A percentile compares a stretch with the other conserved stretches of the same genome.
Evolutionary conservation across 2,113 vertebrate species (phyloP).

Genomic region (Perca fluviatilis): DNA sequence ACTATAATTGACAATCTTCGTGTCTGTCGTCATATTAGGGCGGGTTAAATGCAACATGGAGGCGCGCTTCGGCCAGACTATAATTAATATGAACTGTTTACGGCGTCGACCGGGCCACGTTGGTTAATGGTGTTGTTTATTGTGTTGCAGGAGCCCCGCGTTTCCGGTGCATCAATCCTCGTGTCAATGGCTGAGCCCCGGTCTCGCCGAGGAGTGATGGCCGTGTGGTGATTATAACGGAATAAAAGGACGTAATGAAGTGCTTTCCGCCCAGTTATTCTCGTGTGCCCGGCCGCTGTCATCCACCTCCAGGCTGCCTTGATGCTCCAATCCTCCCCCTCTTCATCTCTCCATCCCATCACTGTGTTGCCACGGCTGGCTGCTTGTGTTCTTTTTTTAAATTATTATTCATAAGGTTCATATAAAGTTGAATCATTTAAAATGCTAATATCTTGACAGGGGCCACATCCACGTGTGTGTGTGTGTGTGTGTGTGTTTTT

Average conservation of each 20-base stretch:
- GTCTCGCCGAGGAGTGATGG: slow-evolving; percentile 79
- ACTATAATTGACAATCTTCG: slow-evolving; percentile 73
- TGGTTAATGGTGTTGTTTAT: slow-evolving; percentile 85
- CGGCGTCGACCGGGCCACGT: slow-evolving; percentile 66
- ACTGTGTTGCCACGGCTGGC: slow-evolving; percentile 4
- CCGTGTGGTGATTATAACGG: slow-evolving; percentile 81
- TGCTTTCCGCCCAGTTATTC: slow-evolving; percentile 83
- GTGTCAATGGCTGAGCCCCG: slow-evolving; percentile 71
- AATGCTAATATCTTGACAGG: slow-evolving; percentile 91
- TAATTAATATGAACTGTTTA: slow-evolving; percentile 83
- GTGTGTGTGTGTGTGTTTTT: slow-evolving; percentile 1
- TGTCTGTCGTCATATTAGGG: slow-evolving; percentile 73
- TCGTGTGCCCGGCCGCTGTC: slow-evolving; percentile 73
- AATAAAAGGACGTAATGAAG: slow-evolving; percentile 84
- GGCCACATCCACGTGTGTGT: slow-evolving; percentile 78
- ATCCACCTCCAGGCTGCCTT: slow-evolving; percentile 59
- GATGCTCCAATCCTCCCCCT: slow-evolving; percentile 42
- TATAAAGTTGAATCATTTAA: slow-evolving; percentile 93
- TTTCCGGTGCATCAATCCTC: slow-evolving; percentile 82
- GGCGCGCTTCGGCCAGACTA: slow-evolving; percentile 57
- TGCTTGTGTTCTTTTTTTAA: slow-evolving; percentile 63
- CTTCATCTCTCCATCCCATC: slow-evolving; percentile 37
- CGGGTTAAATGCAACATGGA: slow-evolving; percentile 75
- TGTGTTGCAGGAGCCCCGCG: slow-evolving; percentile 74
- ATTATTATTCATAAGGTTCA: slow-evolving; percentile 85